Conservation (phyloP, 2,113 vertebrate genomes). For the Crotophaga sulcirostris region DNA sequence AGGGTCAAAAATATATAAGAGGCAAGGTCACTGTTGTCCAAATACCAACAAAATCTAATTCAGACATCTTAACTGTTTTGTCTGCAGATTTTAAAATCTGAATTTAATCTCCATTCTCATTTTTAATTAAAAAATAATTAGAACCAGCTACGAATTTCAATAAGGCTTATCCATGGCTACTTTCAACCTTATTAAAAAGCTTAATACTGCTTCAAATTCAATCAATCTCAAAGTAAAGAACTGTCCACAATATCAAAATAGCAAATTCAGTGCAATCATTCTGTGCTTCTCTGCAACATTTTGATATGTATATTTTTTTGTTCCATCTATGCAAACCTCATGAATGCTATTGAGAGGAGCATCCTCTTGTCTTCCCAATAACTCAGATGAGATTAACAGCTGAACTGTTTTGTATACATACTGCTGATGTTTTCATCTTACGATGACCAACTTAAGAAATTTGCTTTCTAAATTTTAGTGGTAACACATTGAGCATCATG, state of each 20-base stretch:
- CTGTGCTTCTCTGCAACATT: background rate
- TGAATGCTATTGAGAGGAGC: background rate
- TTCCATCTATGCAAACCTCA: background rate
- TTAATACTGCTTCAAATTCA: background rate
- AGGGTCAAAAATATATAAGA: background rate
- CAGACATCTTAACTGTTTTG: background rate
- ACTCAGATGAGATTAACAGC: background rate
- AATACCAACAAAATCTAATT: background rate
- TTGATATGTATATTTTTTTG: background rate
- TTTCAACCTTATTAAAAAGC: background rate
- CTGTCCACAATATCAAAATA: background rate
- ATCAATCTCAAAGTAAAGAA: background rate
- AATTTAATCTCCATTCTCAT: background rate
- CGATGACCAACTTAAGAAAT: background rate
- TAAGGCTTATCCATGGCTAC: background rate
- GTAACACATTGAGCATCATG: background rate
- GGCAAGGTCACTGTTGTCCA: background rate
- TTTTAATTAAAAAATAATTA: conserved; percentile 10
- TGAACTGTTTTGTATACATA: background rate
- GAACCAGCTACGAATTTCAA: background rate
- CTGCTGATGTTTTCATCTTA: background rate
- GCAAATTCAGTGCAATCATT: background rate
- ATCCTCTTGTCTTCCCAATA: background rate
- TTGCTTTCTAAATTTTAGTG: background rate
- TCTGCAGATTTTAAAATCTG: background rate